phyloP scores from a whole-genome alignment of 1,140 invertebrate species.

The Lordiphosa stackelbergi region DNA sequence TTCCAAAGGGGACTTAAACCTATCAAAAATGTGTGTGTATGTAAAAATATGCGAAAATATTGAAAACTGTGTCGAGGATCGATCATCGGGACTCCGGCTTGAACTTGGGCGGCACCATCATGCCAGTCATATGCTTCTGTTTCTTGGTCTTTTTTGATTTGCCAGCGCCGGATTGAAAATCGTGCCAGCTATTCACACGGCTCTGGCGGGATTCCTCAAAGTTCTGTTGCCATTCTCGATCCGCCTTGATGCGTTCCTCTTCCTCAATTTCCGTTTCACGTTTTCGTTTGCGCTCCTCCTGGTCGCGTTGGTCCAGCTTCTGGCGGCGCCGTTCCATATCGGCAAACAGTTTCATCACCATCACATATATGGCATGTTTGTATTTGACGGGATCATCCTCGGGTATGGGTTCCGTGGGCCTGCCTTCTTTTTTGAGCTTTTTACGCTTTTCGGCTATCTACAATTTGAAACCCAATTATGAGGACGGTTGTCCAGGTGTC shows the following conservation, averaged over 20 bases:
- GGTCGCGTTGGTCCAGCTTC: conserved; percentile 90
- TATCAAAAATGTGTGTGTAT: conserved; percentile 47
- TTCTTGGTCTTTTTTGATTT: conserved; percentile 86
- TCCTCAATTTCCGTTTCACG: conserved; percentile 95
- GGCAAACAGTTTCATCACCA: conserved; percentile 99
- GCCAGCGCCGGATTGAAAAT: conserved; percentile 88
- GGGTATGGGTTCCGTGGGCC: conserved; percentile 85
- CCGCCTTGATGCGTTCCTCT: conserved; percentile 91
- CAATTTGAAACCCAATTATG: conserved; percentile 7
- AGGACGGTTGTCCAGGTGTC: not conserved
- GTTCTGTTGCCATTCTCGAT: conserved; percentile 98
- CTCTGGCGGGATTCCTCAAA: conserved; percentile 98
- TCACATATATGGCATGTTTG: conserved; percentile 96
- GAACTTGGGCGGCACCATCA: conserved; percentile 94
- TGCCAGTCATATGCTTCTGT: conserved; percentile 82
- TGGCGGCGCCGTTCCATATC: conserved; percentile 94
- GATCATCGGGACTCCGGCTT: conserved; percentile 95
- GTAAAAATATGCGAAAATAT: conserved; percentile 42
- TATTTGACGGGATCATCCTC: conserved; percentile 97
- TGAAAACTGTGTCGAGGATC: conserved; percentile 5
- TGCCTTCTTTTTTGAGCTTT: conserved; percentile 95
- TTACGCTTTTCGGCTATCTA: conserved; percentile 96
- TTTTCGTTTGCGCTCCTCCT: conserved; percentile 96
- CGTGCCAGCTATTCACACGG: conserved; percentile 96
- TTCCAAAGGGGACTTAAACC: conserved; percentile 60